Evolutionary conservation across 2,888 invertebrate genomes (phyloP).

Genomic region (Meandrusa payeni): DNA sequence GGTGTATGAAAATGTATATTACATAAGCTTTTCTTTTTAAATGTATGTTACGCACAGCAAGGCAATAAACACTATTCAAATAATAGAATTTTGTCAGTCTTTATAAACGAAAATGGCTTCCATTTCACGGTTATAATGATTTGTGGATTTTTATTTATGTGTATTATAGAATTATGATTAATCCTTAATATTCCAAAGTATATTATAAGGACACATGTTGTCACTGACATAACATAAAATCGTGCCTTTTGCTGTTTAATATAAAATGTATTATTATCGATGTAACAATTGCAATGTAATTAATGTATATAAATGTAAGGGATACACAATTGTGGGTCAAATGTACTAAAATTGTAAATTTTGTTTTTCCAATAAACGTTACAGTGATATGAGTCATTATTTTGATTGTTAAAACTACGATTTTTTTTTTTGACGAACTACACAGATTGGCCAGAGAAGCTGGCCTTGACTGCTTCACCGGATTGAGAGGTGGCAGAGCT

Average conservation of each 20-base stretch:
- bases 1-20: too few relatives aligned
- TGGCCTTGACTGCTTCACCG: too few relatives aligned
- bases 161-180: conserved; percentile 22
- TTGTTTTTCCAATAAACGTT: conserved; percentile 61
- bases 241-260: conserved; percentile 27
- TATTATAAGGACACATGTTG: conserved; percentile 19
- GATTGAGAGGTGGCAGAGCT: too few relatives aligned
- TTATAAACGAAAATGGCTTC: conserved; percentile 6
- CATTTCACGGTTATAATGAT: background rate
- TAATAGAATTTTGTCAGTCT: too few relatives aligned
- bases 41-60: background rate
- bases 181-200: conserved; percentile 10
- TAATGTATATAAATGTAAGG: conserved; percentile 18
- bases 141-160: too few relatives aligned
- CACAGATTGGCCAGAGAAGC: too few relatives aligned
- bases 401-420: too few relatives aligned
- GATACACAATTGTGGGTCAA: conserved; percentile 8
- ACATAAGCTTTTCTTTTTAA: too few relatives aligned
- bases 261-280: conserved; percentile 14
- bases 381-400: too few relatives aligned
- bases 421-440: too few relatives aligned
- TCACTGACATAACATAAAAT: conserved; percentile 18
- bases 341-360: conserved; percentile 56
- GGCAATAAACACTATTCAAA: too few relatives aligned
- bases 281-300: conserved; percentile 14